phyloP scores from a whole-genome alignment of 30 jellyfish, hydroid and myxozoan genomes.

The Nemopilema nomurai region DNA sequence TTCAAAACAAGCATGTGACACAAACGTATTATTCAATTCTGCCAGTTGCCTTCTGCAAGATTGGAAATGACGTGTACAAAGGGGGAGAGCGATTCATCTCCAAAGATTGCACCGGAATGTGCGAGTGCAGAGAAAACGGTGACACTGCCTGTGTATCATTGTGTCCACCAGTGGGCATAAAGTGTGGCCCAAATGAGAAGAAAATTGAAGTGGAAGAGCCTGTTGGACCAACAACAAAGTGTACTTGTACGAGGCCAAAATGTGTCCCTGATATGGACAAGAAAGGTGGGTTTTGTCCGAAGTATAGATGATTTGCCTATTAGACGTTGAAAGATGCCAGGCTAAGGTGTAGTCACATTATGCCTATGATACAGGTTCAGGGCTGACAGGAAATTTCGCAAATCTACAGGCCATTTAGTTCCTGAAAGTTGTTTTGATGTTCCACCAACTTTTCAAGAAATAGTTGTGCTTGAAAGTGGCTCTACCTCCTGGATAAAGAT shows the following conservation, averaged over 20 bases:
- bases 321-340: too few relatives aligned
- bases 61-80: conserved; percentile 33
- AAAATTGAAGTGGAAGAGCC: conserved; percentile 16
- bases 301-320: too few relatives aligned
- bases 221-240: conserved; percentile 39
- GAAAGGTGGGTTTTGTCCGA: conserved; percentile 26
- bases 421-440: too few relatives aligned
- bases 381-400: too few relatives aligned
- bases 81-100: conserved; percentile 42
- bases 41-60: background rate
- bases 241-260: conserved; percentile 29
- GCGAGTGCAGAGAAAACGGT: conserved; percentile 39
- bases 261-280: too few relatives aligned
- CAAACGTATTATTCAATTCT: background rate
- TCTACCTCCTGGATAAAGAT: too few relatives aligned
- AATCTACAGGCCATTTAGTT: too few relatives aligned
- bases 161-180: conserved; percentile 63
- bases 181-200: conserved; percentile 22
- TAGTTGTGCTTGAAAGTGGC: too few relatives aligned
- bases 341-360: too few relatives aligned
- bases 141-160: conserved; percentile 60
- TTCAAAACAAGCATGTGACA: too few relatives aligned
- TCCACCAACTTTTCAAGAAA: too few relatives aligned
- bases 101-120: conserved; percentile 54
- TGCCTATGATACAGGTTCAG: too few relatives aligned